Evolutionary conservation across 2,888 invertebrate species (phyloP), one percentile per base, ranked within the genome.

Genomic region (Polydrusus cervinus): DNA sequence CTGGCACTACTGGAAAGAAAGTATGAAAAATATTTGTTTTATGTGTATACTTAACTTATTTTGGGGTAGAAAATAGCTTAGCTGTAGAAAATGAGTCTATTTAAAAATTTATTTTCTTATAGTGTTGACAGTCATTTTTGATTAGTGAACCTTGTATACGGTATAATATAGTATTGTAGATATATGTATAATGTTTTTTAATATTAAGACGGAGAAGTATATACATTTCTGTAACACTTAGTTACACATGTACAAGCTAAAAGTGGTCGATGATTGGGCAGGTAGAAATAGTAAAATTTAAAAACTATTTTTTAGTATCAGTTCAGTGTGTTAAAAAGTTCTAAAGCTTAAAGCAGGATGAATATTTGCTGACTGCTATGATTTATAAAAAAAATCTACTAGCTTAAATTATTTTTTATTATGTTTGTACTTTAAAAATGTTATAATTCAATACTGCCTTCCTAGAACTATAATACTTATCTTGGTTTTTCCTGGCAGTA

Each of bases 51-150:
- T 25, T 55, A 55, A 55, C 3, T 55, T 34, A 55, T 30, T 55
- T 55, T 34, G 30, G 55, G 55, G 34, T 34, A 55, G 55, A 55
- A 34, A 55, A 30, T 14, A 55, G 55, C 55, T 34, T 14, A 34
- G 34, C 34, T 55, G 57, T 60, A 60, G 18, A 60, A 60, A 57
- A 57, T 14, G 57, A 60, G 55, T 45, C 20, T 64, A 47, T 65
- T 65, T 65, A 47, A 65, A 51, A 38, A 14, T 49, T 30, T 51
- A 66, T 38, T 18, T 16, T 40, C 13, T 34, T 18, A 38, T 66
- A 53, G 66, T 53, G 66, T 51, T 49, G 65, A 65, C 65, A 66
- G 66, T 66, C 66, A 8, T 66, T 66, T 65, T 53, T 40, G 53
- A 65, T 51, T 51, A 38, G 51, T 65, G 49, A 51, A 51, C 38